Conservation (phyloP, 1,140 invertebrate species). For the Eueides isabella region DNA sequence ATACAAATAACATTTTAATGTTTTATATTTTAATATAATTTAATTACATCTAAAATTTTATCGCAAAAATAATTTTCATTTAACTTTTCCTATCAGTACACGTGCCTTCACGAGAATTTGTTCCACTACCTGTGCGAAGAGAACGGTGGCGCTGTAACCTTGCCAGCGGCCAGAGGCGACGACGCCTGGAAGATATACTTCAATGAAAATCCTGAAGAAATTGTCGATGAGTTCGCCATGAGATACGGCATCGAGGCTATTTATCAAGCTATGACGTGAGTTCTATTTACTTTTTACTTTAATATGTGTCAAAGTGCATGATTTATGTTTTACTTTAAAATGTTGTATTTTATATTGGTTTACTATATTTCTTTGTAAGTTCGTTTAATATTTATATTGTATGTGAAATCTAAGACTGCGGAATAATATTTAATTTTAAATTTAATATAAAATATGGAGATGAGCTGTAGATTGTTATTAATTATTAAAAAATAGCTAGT, state of each 20-base stretch:
- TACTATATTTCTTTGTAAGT: too few relatives aligned
- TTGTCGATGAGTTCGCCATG: constrained; percentile 99
- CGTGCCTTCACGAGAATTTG: constrained; percentile 99
- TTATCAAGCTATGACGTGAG: constrained; percentile 99
- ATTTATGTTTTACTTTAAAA: not conserved
- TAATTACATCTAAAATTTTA: not conserved
- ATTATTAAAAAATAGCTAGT: too few relatives aligned
- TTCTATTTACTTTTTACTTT: constrained; percentile 37
- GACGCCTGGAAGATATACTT: constrained; percentile 99
- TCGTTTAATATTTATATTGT: too few relatives aligned
- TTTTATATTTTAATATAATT: too few relatives aligned
- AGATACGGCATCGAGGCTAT: constrained; percentile 99
- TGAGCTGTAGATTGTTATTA: too few relatives aligned
- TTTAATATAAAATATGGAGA: too few relatives aligned
- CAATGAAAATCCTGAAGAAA: constrained; percentile 98
- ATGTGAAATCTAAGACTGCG: too few relatives aligned
- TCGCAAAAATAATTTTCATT: not conserved
- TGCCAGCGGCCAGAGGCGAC: constrained; percentile 96
- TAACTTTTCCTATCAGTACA: constrained; percentile 86
- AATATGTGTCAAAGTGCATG: not conserved
- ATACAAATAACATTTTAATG: too few relatives aligned
- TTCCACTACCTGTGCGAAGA: constrained; percentile 98
- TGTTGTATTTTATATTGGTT: too few relatives aligned
- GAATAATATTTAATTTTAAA: too few relatives aligned
- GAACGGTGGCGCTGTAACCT: constrained; percentile 93